Base-by-base conservation (phyloP, 2,113 vertebrate genomes). In the Pelodiscus sinensis region DNA sequence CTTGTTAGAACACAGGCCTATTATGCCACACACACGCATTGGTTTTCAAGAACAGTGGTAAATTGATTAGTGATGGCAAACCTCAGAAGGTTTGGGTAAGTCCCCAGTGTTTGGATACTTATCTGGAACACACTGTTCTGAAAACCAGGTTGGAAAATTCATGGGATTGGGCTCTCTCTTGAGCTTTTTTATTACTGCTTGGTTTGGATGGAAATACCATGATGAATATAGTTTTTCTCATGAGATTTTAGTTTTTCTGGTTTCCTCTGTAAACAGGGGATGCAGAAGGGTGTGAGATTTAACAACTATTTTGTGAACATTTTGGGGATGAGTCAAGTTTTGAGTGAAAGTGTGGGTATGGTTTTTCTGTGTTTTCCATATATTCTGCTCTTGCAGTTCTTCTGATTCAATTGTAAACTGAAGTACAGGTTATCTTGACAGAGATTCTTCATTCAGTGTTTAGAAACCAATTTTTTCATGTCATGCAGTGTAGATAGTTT, bases 61-160 rank as follows among this genome's bases (percentile, higher is more conserved):
- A 71, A 71, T 71, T 71, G 31, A 82, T 93, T 77, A 77, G 68
- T 51, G 84, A 82, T 94, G 94, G 91, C 92, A 90, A 88, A 80
- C 86, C 77, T 91, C 80, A 65, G 78, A 93, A 77, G 24, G 38
- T 77, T 50, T 77, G 38, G 73, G 38, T 73, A 50, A 91, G 6
- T 88, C 1, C 0, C 75, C 73, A 90, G 58, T 80, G 10, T 94
- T 94, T 90, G 89, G 91, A 86, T 73, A 65, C 77, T 90, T 90
- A 38, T 10, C 21, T 78, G 71, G 24, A 65, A 78, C 51, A 4
- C 58, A 79, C 79, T 92, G 0, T 92, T 96, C 79, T 85, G 62
- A 86, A 95, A 78, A 81, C 25, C 58, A 85, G 60, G 2, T 82
- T 85, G 60, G 15, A 94, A 94, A 14, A 15, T 15, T 77, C 85